A percentile compares a stretch with the other conserved stretches of the same genome.
phyloP scores from a whole-genome alignment of 2,888 invertebrate species.

The Melinopterus prodromus region DNA sequence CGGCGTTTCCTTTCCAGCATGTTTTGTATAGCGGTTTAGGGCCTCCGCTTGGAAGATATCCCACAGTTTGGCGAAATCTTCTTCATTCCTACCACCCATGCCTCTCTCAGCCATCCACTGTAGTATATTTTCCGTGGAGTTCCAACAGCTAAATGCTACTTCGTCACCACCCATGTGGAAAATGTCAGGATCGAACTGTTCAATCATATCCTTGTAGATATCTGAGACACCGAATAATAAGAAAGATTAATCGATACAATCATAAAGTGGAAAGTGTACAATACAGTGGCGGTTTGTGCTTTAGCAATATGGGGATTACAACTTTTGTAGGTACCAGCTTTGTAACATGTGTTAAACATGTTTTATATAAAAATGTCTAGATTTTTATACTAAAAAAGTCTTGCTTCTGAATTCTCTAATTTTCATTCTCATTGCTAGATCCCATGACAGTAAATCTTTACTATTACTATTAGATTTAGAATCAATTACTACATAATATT shows the following conservation, averaged over 20 bases:
- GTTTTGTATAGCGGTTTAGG: conserved; percentile 65
- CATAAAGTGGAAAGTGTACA: neutral
- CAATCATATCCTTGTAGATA: conserved; percentile 78
- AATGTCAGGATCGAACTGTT: conserved; percentile 74
- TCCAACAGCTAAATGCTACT: conserved; percentile 77
- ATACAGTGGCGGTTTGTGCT: too few relatives aligned
- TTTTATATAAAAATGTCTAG: too few relatives aligned
- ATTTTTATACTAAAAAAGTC: too few relatives aligned
- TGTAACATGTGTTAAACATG: too few relatives aligned
- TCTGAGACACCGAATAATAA: conserved; percentile 28
- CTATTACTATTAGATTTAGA: too few relatives aligned
- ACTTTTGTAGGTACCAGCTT: too few relatives aligned
- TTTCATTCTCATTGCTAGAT: too few relatives aligned
- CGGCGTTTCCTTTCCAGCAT: conserved; percentile 64
- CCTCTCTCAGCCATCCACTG: conserved; percentile 68
- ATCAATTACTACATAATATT: too few relatives aligned
- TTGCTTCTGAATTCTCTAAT: too few relatives aligned
- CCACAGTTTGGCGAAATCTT: conserved; percentile 75
- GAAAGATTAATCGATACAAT: conserved; percentile 21
- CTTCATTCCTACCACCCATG: conserved; percentile 43
- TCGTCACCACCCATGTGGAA: conserved; percentile 94
- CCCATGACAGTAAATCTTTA: too few relatives aligned
- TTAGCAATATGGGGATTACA: too few relatives aligned
- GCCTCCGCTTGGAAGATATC: conserved; percentile 78
- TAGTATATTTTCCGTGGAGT: conserved; percentile 71